Evolutionary conservation across 2,113 vertebrate genomes (phyloP), one percentile per base, ranked within the genome.

Genomic region (Corythoichthys haematopterus): DNA sequence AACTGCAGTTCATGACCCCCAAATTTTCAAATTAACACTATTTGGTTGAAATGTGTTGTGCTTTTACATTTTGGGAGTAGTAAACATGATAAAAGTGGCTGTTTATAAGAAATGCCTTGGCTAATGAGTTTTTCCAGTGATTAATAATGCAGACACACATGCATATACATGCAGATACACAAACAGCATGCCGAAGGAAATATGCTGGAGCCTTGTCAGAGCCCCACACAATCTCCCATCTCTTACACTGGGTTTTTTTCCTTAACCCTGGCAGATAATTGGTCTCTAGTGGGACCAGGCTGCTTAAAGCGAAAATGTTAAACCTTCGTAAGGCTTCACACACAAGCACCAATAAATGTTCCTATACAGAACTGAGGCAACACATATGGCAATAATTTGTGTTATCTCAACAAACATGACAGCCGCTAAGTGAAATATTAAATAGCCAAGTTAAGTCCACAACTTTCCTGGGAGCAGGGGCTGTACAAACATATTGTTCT

Each of bases 251-350:
- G 74, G 80, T 53, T 53, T 71, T 75, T 74, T 86, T 83, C 79
- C 75, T 82, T 84, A 77, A 84, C 81, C 80, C 80, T 84, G 84
- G 81, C 81, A 77, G 71, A 88, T 89, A 90, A 90, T 89, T 90
- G 85, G 89, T 86, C 87, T 88, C 86, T 16, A 51, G 78, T 72
- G 87, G 79, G 57, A 69, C 58, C 40, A 47, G 73, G 60, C 51
- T 76, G 83, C 84, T 86, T 81, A 66, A 78, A 83, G 83, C 82
- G 68, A 45, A 80, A 77, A 83, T 73, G 69, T 77, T 80, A 79
- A 83, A 83, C 72, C 72, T 71, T 86, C 84, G 82, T 82, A 88
- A 83, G 72, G 61, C 76, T 77, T 79, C 85, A 87, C 82, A 85
- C 78, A 80, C 75, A 68, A 55, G n/a, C 65, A 51, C 60, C 62